Evolutionary conservation across 2,888 invertebrate species (phyloP).

Genomic region (Emmelina monodactyla): DNA sequence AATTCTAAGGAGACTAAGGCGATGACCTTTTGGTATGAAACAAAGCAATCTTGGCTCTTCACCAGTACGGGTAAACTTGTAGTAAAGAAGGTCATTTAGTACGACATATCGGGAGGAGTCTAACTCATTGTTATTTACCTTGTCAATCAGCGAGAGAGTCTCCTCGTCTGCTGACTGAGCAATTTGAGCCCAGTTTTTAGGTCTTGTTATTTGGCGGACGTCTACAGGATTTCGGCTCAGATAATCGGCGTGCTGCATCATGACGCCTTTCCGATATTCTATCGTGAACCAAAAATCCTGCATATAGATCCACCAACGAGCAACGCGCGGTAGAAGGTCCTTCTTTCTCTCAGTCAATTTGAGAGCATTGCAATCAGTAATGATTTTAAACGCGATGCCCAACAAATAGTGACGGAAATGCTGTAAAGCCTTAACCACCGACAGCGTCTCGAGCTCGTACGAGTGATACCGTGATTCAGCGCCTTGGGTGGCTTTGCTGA

Average conservation of each 20-base stretch:
- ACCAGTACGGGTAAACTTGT: slow-evolving; percentile 5
- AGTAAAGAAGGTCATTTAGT: slow-evolving; percentile 7
- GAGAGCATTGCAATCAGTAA: neutral
- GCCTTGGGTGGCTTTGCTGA: neutral
- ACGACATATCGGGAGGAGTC: slow-evolving; percentile 4
- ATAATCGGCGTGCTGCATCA: slow-evolving; percentile 22
- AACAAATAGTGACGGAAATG: neutral
- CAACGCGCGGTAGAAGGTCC: slow-evolving; percentile 13
- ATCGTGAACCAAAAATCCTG: slow-evolving; percentile 17
- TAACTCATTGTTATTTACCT: neutral
- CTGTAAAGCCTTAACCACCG: no score
- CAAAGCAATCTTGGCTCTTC: neutral
- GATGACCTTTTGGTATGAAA: neutral
- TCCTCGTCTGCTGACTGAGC: neutral
- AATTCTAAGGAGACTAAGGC: neutral
- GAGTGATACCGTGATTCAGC: neutral
- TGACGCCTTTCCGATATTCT: slow-evolving; percentile 14
- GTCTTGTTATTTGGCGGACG: neutral
- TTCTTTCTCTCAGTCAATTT: neutral
- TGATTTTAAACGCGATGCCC: neutral
- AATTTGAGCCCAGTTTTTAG: neutral
- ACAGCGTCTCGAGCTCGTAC: no score
- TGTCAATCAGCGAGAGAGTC: slow-evolving; percentile 2
- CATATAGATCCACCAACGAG: slow-evolving; percentile 24
- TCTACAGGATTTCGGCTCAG: slow-evolving; percentile 19